Conservation (phyloP, 1,140 invertebrate species). For the Liolophura sinensis region DNA sequence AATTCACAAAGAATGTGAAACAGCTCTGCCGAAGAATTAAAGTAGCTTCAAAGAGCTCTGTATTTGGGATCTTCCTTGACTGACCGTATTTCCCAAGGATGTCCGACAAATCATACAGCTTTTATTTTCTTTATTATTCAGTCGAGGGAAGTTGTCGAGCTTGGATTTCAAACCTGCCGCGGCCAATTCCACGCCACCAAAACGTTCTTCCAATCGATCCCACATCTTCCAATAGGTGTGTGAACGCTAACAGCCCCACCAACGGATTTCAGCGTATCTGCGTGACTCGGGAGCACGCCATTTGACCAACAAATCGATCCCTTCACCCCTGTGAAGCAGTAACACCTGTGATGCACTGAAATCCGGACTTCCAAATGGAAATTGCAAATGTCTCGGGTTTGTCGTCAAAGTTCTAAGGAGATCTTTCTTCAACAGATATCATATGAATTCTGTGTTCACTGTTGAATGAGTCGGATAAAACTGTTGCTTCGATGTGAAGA, state of each 20-base stretch:
- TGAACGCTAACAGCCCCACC: conserved; percentile 11
- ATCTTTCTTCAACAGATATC: conserved; percentile 9
- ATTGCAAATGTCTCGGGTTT: too few relatives aligned
- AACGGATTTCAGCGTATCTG: conserved; percentile 14
- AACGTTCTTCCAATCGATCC: conserved; percentile 27
- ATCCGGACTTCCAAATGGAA: too few relatives aligned
- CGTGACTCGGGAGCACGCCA: conserved; percentile 19
- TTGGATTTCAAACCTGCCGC: conserved; percentile 20
- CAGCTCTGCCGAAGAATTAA: conserved; percentile 21
- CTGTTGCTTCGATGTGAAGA: conserved; percentile 10
- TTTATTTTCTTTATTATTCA: conserved; percentile 16
- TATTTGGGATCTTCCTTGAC: conserved; percentile 16
- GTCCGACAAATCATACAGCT: conserved; percentile 26
- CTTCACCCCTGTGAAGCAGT: too few relatives aligned
- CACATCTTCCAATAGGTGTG: conserved; percentile 16
- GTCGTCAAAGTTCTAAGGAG: background rate
- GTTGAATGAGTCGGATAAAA: conserved; percentile 6
- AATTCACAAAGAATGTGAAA: conserved; percentile 25
- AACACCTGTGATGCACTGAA: too few relatives aligned
- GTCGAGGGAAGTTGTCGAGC: conserved; percentile 21
- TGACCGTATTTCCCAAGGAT: conserved; percentile 22
- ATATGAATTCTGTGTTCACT: conserved; percentile 20
- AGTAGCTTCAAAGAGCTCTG: conserved; percentile 14
- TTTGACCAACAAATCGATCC: conserved; percentile 24
- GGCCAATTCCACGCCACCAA: conserved; percentile 21